Conservation (phyloP, 2,797 vertebrate species). For the Eurystomus glaucurus region DNA sequence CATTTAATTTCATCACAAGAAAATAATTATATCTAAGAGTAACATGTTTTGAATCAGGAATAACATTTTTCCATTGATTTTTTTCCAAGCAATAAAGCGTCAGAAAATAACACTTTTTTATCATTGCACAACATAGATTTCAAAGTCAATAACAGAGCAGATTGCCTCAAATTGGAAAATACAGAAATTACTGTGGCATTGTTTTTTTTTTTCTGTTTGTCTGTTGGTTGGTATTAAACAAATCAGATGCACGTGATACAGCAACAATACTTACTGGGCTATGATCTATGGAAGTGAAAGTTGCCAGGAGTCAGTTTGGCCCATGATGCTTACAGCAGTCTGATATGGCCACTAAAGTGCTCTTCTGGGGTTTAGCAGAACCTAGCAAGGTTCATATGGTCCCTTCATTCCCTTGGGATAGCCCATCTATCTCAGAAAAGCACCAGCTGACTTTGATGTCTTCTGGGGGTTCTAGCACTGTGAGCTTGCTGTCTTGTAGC, state of each 20-base stretch:
- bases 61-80: slow-evolving; percentile 57
- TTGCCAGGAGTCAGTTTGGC: neutral
- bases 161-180: slow-evolving; percentile 70
- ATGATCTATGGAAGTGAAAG: neutral
- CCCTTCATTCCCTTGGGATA: neutral
- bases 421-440: neutral
- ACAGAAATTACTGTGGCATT: slow-evolving; percentile 34
- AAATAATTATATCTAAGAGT: slow-evolving; percentile 41
- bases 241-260: neutral
- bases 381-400: neutral
- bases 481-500: neutral
- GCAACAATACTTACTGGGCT: neutral
- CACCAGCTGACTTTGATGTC: neutral
- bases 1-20: slow-evolving; percentile 9
- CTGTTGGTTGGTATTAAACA: slow-evolving; percentile 20
- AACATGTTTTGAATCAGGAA: slow-evolving; percentile 37
- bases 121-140: slow-evolving; percentile 58
- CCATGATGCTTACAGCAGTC: fast-evolving
- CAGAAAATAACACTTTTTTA: slow-evolving; percentile 50
- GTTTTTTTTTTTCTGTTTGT: slow-evolving; percentile 47
- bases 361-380: neutral
- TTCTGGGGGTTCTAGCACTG: neutral
- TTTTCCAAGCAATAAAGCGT: neutral
- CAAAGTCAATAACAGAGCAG: slow-evolving; percentile 72
- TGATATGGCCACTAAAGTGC: neutral